Conservation (phyloP, 2,888 invertebrate genomes). For the Drosophila basisetae region DNA sequence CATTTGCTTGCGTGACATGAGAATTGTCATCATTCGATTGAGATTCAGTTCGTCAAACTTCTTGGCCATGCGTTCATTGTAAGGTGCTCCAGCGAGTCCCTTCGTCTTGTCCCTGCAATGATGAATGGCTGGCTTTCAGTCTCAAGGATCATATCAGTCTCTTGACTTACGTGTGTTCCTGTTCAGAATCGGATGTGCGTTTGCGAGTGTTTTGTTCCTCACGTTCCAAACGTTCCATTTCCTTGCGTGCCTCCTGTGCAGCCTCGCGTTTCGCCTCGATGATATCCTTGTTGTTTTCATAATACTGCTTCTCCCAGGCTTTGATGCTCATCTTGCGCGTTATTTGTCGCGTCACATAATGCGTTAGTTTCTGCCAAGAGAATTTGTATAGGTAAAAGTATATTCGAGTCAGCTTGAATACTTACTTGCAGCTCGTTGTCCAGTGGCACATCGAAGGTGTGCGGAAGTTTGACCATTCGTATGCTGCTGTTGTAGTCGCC, state of each 20-base stretch:
- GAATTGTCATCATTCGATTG: constrained; percentile 86
- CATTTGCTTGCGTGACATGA: constrained; percentile 84
- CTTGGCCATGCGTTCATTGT: constrained; percentile 78
- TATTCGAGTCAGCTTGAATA: neutral
- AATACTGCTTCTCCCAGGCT: constrained; percentile 88
- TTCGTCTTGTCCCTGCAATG: neutral
- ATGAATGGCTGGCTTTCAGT: neutral
- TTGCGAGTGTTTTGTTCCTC: constrained; percentile 62
- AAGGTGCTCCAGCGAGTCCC: constrained; percentile 30
- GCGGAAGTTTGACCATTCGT: constrained; percentile 88
- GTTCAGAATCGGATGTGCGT: constrained; percentile 66
- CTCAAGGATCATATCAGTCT: no score
- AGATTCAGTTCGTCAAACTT: constrained; percentile 89
- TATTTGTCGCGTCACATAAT: constrained; percentile 86
- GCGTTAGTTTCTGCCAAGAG: constrained; percentile 78
- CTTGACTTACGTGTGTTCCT: constrained; percentile 37
- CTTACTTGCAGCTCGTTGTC: constrained; percentile 84
- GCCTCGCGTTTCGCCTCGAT: constrained; percentile 83
- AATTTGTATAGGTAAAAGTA: fast-evolving
- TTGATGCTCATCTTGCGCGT: constrained; percentile 80
- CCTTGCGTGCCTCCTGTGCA: constrained; percentile 86
- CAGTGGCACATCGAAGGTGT: constrained; percentile 86
- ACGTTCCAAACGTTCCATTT: constrained; percentile 85
- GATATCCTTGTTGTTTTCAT: constrained; percentile 83
- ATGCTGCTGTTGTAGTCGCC: constrained; percentile 90